Percentiles rank a stretch among this genome's conserved stretches.
These are phyloP conservation scores for Drosophila aff. DNA, from an alignment of 1,140 invertebrate species.

Conservation along the genomic window DNA sequence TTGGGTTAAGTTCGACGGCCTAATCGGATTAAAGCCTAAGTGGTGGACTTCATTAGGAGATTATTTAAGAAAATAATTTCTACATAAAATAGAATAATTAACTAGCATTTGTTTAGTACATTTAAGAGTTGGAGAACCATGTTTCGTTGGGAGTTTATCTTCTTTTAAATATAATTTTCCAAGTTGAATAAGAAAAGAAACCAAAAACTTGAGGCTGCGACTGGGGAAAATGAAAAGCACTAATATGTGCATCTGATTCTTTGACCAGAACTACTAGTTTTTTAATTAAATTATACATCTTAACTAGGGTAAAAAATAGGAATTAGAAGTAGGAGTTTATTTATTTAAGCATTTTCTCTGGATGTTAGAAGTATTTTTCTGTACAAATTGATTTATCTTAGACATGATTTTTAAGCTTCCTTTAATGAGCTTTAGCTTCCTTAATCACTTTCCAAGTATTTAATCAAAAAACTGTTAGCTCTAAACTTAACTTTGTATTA, in stretches of 20 bases:
- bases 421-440: background rate
- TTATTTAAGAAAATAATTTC: conserved; percentile 21
- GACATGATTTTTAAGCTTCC: background rate
- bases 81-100: background rate
- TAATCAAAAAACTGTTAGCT: background rate
- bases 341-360: too few species aligned
- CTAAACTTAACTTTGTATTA: background rate
- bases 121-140: background rate
- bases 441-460: background rate
- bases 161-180: background rate
- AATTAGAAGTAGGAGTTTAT: too few species aligned
- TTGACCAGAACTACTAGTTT: too few species aligned
- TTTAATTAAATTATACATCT: background rate
- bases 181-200: background rate
- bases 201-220: background rate
- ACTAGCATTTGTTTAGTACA: background rate
- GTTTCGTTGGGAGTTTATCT: conserved; percentile 1
- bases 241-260: background rate
- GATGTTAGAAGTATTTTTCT: too few species aligned
- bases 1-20: conserved; percentile 21
- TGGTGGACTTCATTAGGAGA: conserved; percentile 9
- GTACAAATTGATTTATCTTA: too few species aligned
- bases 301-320: too few species aligned
- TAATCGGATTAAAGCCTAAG: conserved; percentile 41
- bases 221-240: background rate